Evolutionary conservation across 1,140 invertebrate species (phyloP), one percentile per base, ranked within the genome.

Genomic region (Drosophila pallidifrons): DNA sequence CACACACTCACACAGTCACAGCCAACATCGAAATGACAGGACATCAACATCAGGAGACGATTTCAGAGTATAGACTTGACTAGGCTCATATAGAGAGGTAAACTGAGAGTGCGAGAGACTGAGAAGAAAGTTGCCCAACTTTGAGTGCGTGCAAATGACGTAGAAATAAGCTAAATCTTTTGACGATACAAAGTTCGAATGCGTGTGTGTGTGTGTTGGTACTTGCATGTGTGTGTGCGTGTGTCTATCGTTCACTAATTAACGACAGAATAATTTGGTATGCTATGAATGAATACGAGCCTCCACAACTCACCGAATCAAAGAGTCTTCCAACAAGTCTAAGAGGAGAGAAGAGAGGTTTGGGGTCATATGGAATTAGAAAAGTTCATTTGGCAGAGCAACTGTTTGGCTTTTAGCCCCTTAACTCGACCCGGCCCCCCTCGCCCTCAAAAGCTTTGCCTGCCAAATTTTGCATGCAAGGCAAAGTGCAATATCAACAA

Each of bases 401-500:
- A 88, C 85, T 81, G 83, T 89, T 89, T 88, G 83, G 80, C 85
- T 88, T 83, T 83, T 85, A 68, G 57, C 25, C 16, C 13, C 58
- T 58, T 16, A 65, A 58, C 47, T 28, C 60, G 61, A 65, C 73
- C 52, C 66, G 45, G 52, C 75, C 41, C 65, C 60, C 32, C 16
- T 43, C 8, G 78, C 41, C 65, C 57, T 32, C 10, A 43, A 76
- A 72, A 64, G 65, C 20, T 30, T 60, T 10, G 41, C 5, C 51
- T 75, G 72, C 72, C 74, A 75, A 70, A 82, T 87, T 87, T 89
- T 81, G 83, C 83, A 87, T 87, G 85, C 83, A 77, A 82, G 55
- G 67, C 83, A 89, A 83, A 87, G 83, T 87, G 83, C 83, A 87
- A 88, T 87, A 88, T 87, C 83, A 87, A 87, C 83, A 87, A 83